Evolutionary conservation across 2,888 invertebrate species (phyloP).

Genomic region (Nemotelus pantherinus): DNA sequence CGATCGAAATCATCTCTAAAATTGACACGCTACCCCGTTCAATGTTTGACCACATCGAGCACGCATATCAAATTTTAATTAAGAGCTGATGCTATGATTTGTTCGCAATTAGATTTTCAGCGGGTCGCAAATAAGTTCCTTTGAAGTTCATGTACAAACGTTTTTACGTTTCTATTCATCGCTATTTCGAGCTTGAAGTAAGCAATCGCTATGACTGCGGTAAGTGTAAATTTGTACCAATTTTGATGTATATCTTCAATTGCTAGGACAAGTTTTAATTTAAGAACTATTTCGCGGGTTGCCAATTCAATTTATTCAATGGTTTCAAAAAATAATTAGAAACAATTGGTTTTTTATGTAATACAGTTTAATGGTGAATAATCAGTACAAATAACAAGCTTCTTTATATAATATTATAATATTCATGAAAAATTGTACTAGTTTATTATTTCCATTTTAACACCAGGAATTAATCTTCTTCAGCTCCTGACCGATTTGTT

Average conservation of each 20-base stretch:
- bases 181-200: constrained; percentile 1
- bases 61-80: constrained; percentile 47
- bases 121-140: constrained; percentile 45
- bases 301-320: no score
- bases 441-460: no score
- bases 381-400: no score
- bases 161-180: constrained; percentile 20
- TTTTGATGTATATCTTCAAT: constrained; percentile 29
- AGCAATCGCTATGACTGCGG: neutral
- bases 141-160: constrained; percentile 36
- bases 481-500: no score
- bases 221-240: neutral
- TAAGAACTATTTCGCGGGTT: no score
- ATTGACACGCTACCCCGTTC: constrained; percentile 5
- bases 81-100: constrained; percentile 48
- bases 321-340: no score
- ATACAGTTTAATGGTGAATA: no score
- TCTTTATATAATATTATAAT: no score
- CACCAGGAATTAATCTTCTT: no score
- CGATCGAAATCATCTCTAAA: constrained; percentile 21
- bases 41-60: neutral
- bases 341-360: no score
- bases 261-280: neutral
- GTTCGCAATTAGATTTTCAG: constrained; percentile 47
- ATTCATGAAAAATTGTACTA: no score